Base-by-base conservation (phyloP, 2,113 vertebrate genomes). In the Solenodon paradoxus region DNA sequence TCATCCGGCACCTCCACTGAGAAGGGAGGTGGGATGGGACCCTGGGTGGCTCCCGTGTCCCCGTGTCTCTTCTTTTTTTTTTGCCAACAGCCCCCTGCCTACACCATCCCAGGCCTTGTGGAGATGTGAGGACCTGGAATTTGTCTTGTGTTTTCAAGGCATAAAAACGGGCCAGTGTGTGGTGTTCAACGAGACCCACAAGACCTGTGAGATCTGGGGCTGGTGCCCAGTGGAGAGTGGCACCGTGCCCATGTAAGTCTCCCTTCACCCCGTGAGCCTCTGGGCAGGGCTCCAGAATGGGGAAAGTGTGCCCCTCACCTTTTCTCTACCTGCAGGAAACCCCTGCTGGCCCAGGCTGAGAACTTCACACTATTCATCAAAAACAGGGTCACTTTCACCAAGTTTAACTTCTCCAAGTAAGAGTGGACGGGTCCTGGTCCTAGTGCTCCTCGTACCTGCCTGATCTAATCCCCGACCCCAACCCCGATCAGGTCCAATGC, bases 311-410 rank as follows among this genome's bases (percentile, higher is more conserved):
- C 35, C 47, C 15, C 20, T 75, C n/a, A 68, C 10, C 9, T 22
- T 7, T 20, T n/a, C 9, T n/a, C n/a, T 19, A 9, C 86, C 28
- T 10, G 0, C 95, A 99, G 98, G 97, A 98, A 95, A 82, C 97
- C 98, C 86, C 98, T 97, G 74, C 94, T 99, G 97, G 35, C 91
- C 19, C 98, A 98, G 72, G 97, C 97, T 0, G 96, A 98, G 95
- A 98, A 98, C 96, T 98, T 98, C 86, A 99, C 98, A 2, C 97
- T 99, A 28, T 98, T 99, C 75, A 98, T 99, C 93, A 99, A 98
- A 97, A 98, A 98, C 42, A 97, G 97, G 0, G 35, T 98, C 93
- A 97, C 98, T 93, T 98, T 99, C 97, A 98, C 97, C 96, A 98
- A 98, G 87, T 98, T 98, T 92, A 98, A 98, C 95, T 98, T 99